These are phyloP conservation scores for Cephus spinipes DNA, from an alignment of 2,888 invertebrate genomes.

Conservation along the genomic window DNA sequence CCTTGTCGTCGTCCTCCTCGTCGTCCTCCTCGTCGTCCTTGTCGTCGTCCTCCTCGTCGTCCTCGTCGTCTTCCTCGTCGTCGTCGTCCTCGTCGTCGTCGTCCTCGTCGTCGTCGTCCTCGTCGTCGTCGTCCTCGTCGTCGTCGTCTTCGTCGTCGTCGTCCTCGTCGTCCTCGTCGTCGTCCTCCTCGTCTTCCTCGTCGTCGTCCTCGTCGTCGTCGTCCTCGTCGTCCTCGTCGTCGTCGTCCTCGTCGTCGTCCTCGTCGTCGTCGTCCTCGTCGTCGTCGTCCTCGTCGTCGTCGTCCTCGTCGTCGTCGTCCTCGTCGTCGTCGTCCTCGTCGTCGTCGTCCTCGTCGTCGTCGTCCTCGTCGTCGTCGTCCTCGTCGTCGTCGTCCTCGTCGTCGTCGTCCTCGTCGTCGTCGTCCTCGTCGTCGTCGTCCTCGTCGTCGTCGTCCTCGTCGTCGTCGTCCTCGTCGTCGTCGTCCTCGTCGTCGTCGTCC, in stretches of 20 bases:
- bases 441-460: too few species aligned
- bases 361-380: background rate
- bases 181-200: too few species aligned
- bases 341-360: constrained; percentile 2
- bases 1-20: too few species aligned
- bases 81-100: background rate
- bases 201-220: constrained; percentile 1
- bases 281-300: constrained; percentile 9
- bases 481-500: too few species aligned
- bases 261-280: background rate
- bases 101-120: background rate
- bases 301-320: background rate
- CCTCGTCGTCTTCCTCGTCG: too few species aligned
- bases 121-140: background rate
- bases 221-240: background rate
- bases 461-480: constrained; percentile 11
- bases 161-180: too few species aligned
- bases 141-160: too few species aligned
- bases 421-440: constrained; percentile 3
- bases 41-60: too few species aligned
- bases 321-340: constrained; percentile 13
- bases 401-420: background rate
- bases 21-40: too few species aligned
- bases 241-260: background rate
- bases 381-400: background rate